Evolutionary conservation across 2,797 vertebrate genomes (phyloP).

Genomic region (Phataginus tetradactyla): DNA sequence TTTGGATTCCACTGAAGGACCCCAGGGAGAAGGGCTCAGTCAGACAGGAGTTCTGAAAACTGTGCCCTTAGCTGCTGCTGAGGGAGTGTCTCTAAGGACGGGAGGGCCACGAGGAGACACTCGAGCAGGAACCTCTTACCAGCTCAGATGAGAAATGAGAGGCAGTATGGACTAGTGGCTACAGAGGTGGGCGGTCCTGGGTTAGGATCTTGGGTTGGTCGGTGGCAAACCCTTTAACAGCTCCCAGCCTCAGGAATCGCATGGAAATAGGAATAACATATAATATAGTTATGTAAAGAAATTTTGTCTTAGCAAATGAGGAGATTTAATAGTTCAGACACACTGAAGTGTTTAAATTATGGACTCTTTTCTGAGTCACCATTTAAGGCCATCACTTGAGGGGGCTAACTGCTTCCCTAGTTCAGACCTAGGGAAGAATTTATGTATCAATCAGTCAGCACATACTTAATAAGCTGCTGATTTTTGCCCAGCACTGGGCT

Average conservation of each 20-base stretch:
- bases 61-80: background rate
- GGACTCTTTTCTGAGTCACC: background rate
- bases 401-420: background rate
- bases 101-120: background rate
- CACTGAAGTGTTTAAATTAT: background rate
- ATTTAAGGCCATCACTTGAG: background rate
- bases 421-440: background rate
- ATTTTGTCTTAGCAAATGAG: constrained; percentile 10
- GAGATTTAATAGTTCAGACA: constrained; percentile 2
- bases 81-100: constrained; percentile 57
- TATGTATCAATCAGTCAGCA: background rate
- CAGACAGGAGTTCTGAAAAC: constrained; percentile 55
- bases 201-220: background rate
- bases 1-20: constrained; percentile 56
- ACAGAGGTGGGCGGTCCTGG: rapidly evolving
- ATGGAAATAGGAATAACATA: background rate
- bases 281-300: constrained; percentile 12
- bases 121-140: too few species aligned
- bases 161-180: rapidly evolving
- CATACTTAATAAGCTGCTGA: background rate
- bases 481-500: background rate
- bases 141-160: rapidly evolving
- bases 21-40: constrained; percentile 41
- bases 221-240: rapidly evolving
- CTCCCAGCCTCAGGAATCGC: background rate